Evolutionary conservation across 1,140 invertebrate genomes (phyloP).

Genomic region (Whitmania pigra): DNA sequence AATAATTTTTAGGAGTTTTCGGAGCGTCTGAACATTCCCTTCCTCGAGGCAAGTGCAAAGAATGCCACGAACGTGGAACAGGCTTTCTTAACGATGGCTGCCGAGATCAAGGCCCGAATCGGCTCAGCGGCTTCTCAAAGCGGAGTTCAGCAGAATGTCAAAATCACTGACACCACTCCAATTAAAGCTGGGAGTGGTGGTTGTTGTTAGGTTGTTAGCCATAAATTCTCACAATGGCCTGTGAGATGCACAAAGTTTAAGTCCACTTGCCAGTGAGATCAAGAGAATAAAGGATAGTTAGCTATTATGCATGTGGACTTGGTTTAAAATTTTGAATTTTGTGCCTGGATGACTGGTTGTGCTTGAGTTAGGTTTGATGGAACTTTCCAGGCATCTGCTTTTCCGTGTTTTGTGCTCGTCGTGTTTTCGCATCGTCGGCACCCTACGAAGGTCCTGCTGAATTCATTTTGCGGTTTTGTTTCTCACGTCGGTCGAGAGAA

Average conservation of each 20-base stretch:
- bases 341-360: too few species aligned
- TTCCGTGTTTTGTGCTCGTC: too few species aligned
- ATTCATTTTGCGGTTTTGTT: too few species aligned
- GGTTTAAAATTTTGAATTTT: too few species aligned
- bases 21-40: conserved; percentile 80
- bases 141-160: conserved; percentile 39
- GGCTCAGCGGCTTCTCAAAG: conserved; percentile 32
- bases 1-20: conserved; percentile 70
- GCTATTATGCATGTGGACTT: neutral
- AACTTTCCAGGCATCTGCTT: too few species aligned
- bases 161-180: conserved; percentile 42
- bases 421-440: too few species aligned
- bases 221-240: neutral
- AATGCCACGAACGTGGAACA: conserved; percentile 45
- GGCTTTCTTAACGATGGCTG: conserved; percentile 45
- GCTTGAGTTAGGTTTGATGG: too few species aligned
- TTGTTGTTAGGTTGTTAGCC: conserved; percentile 34
- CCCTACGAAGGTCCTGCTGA: too few species aligned
- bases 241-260: neutral
- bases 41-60: conserved; percentile 45
- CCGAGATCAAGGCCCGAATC: conserved; percentile 44
- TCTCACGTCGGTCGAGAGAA: too few species aligned
- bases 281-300: neutral
- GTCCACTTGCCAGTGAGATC: neutral
- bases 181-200: conserved; percentile 37